Evolutionary conservation across 2,888 invertebrate genomes (phyloP), one percentile per base, ranked within the genome.

Genomic region (Drosophila buzzatii): DNA sequence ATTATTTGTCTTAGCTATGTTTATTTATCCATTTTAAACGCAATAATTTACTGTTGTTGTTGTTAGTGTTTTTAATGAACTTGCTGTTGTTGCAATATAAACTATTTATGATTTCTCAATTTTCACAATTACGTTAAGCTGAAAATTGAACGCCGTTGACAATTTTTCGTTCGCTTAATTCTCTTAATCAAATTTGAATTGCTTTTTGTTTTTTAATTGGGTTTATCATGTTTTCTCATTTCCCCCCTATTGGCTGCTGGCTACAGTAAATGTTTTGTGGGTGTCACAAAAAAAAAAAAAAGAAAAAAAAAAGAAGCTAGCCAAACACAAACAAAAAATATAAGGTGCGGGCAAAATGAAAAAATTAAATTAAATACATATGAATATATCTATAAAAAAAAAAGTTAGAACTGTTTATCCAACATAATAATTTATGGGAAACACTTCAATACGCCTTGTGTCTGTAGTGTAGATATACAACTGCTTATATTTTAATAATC

Each of bases 241-340:
- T 57, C 35, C 5, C 98, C 98, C 98, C 93, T 14, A 14, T 2
- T 37, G 14, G 37, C 37, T 37, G 14, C 14, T 62, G 99, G 44
- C 39, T 27, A 27, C n/a, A n/a, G 2, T n/a, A 39, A n/a, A 39
- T 5, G 23, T 39, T 39, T 39, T 55, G n/a, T 27, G 27, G 7
- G n/a, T n/a, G 39, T 7, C 39, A 55, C 27, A 20, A 23, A 20
- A 23, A 16, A 4, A 4, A 35, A 10, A 27, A 6, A 27, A 27
- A 23, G 3, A 23, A 6, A 6, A 27, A 6, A 6, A 27, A 3
- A 27, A 41, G 33, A 18, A 20, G 27, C 49, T 41, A 35, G 20
- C 37, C 52, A 23, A 53, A 23, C 4, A 20, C 7, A 20, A 35
- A 33, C 37, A 14, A 53, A 37, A 37, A 16, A 20, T 2, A 27